Conservation (phyloP, 2,888 invertebrate species). For the Pseudococcus jackbeardsleyi region DNA sequence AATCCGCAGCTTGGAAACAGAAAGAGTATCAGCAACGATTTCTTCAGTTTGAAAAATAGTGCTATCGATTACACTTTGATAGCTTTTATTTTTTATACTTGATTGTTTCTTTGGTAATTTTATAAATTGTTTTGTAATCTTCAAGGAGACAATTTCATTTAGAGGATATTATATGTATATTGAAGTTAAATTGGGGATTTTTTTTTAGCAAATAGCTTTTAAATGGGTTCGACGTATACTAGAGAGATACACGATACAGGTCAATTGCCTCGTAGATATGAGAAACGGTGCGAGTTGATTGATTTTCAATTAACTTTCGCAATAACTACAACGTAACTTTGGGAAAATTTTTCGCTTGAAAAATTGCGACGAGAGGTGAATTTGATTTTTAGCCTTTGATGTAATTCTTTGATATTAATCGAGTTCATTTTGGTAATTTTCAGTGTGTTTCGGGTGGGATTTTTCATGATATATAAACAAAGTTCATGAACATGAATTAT, state of each 20-base stretch:
- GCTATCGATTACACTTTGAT: conserved; percentile 29
- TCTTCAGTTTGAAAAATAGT: conserved; percentile 1
- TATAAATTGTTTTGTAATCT: neutral
- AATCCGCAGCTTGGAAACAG: neutral
- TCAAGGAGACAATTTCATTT: neutral
- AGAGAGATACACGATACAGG: neutral
- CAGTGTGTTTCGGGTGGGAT: neutral
- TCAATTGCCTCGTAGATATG: neutral
- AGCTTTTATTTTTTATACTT: conserved; percentile 26
- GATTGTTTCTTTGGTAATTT: conserved; percentile 31
- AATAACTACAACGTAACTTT: conserved; percentile 4
- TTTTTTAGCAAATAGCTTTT: neutral
- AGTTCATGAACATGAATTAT: neutral
- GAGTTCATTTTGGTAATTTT: neutral
- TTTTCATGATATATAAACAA: neutral
- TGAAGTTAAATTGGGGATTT: neutral
- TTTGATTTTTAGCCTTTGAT: neutral
- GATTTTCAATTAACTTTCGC: conserved; percentile 13
- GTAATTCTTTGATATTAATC: neutral
- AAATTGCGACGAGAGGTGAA: neutral
- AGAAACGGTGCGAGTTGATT: conserved; percentile 7
- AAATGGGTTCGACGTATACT: neutral
- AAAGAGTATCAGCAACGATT: conserved; percentile 19
- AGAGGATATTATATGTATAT: neutral
- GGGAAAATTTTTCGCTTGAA: neutral